phyloP scores from a whole-genome alignment of 2,888 invertebrate genomes.

The Rhyacophila evoluta region DNA sequence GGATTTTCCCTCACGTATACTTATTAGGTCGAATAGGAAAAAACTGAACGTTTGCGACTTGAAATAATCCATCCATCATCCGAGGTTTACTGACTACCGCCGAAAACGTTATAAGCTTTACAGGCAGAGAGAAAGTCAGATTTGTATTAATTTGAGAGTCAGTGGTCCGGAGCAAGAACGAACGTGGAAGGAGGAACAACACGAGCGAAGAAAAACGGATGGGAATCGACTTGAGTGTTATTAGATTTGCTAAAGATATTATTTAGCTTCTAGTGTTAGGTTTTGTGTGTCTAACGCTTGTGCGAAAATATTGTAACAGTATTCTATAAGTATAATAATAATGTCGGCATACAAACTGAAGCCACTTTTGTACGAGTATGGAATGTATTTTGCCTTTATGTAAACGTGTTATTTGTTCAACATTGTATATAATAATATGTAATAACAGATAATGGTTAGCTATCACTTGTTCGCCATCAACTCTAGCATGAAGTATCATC shows the following conservation, averaged over 20 bases:
- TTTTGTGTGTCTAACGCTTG: background rate
- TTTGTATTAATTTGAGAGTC: background rate
- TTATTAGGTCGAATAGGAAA: background rate
- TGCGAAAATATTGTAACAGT: background rate
- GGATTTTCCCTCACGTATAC: too few species aligned
- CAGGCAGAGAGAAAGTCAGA: background rate
- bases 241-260: slow-evolving; percentile 22
- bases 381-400: too few species aligned
- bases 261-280: background rate
- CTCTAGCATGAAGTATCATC: too few species aligned
- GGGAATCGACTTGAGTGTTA: background rate
- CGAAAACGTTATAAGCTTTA: background rate
- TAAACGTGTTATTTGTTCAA: too few species aligned
- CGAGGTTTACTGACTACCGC: background rate
- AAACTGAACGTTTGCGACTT: background rate
- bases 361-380: too few species aligned
- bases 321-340: background rate
- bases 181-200: background rate
- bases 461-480: too few species aligned
- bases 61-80: background rate
- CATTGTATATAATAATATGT: too few species aligned
- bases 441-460: too few species aligned
- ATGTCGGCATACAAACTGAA: too few species aligned
- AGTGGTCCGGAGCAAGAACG: background rate
- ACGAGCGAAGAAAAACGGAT: background rate